These are phyloP conservation scores for Ranitomeya imitator DNA, from an alignment of 2,113 vertebrate species.

Conservation along the genomic window DNA sequence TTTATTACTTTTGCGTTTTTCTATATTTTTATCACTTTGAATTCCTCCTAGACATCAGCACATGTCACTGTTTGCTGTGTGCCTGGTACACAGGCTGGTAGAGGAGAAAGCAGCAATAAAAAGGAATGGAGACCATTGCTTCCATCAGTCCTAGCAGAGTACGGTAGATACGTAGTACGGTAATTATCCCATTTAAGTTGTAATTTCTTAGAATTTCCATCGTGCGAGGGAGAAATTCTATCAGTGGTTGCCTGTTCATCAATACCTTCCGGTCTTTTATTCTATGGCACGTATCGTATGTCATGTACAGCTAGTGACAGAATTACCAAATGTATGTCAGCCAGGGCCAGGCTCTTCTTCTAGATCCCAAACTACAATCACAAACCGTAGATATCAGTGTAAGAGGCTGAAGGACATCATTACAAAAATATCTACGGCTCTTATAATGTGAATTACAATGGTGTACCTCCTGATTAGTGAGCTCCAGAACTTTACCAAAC, in stretches of 20 bases:
- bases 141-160: neutral
- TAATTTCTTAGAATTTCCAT: constrained; percentile 16
- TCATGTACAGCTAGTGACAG: neutral
- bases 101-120: neutral
- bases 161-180: neutral
- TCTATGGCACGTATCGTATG: neutral
- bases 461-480: neutral
- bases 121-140: neutral
- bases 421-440: neutral
- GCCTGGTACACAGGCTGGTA: neutral
- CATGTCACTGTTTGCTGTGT: neutral
- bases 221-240: neutral
- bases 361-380: neutral
- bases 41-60: neutral
- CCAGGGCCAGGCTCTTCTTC: neutral
- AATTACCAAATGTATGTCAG: neutral
- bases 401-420: too few species aligned
- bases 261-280: neutral
- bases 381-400: neutral
- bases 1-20: neutral
- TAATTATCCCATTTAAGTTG: neutral
- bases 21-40: neutral
- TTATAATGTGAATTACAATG: neutral
- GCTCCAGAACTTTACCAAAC: neutral
- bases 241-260: neutral